Percentiles rank a stretch among this genome's conserved stretches.
Evolutionary conservation across 2,888 invertebrate genomes (phyloP).

Genomic region (Herminia tarsipennalis): DNA sequence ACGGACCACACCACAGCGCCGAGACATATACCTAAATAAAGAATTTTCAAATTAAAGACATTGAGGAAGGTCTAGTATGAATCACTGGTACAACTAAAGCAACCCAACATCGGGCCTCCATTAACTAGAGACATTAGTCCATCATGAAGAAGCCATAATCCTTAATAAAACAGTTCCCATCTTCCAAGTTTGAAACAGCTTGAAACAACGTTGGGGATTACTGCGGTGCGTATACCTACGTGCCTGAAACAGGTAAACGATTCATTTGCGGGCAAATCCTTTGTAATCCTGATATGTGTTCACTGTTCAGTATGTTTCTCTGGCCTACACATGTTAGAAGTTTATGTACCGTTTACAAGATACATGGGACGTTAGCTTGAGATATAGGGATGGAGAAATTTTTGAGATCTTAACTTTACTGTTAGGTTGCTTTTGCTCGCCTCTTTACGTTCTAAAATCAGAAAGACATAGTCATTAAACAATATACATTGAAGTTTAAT

Average conservation of each 20-base stretch:
- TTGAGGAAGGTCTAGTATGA: no score
- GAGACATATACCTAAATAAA: no score
- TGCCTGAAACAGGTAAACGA: slow-evolving; percentile 47
- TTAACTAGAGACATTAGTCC: slow-evolving; percentile 6
- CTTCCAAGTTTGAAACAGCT: slow-evolving; percentile 26
- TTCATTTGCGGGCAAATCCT: slow-evolving; percentile 56
- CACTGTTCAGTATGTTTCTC: slow-evolving; percentile 25
- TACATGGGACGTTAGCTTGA: slow-evolving; percentile 7
- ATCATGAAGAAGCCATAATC: slow-evolving; percentile 11
- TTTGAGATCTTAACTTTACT: slow-evolving; percentile 1
- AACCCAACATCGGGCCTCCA: no score
- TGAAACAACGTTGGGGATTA: slow-evolving; percentile 34
- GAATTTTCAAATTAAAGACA: no score
- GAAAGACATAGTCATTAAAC: no score
- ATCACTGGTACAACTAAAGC: no score
- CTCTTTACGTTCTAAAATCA: not conserved
- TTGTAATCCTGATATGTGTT: slow-evolving; percentile 64
- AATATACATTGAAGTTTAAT: no score
- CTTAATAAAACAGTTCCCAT: slow-evolving; percentile 14
- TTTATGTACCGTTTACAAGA: slow-evolving; percentile 14
- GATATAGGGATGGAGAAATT: not conserved
- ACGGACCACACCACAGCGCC: no score
- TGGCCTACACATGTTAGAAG: slow-evolving; percentile 2
- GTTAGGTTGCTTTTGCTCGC: no score
- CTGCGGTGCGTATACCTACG: slow-evolving; percentile 14